Conservation (phyloP, 2,113 vertebrate species). For the Daubentonia madagascariensis region DNA sequence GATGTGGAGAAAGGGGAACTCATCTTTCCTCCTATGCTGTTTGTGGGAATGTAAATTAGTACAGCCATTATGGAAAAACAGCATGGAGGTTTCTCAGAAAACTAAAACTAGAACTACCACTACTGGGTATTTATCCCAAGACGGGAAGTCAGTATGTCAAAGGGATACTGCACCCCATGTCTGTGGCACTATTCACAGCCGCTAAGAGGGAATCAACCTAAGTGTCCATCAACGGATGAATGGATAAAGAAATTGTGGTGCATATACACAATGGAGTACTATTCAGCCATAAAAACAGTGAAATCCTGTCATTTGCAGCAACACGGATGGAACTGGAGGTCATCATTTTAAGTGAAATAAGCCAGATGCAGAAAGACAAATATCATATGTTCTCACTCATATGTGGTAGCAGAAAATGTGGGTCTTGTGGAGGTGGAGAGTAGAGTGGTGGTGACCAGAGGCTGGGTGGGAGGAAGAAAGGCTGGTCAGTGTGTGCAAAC, state of each 20-base stretch:
- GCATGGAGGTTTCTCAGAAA: neutral
- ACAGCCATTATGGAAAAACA: neutral
- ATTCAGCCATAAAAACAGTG: neutral
- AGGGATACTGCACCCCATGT: neutral
- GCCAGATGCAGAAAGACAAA: neutral
- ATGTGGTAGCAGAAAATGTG: neutral
- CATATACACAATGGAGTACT: accelerated
- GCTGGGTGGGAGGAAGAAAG: neutral
- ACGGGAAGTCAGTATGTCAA: neutral
- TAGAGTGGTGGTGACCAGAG: neutral
- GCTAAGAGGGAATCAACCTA: neutral
- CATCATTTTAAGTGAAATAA: neutral
- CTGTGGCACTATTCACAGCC: neutral
- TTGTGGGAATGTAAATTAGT: neutral
- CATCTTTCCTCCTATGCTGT: accelerated
- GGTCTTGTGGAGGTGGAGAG: neutral
- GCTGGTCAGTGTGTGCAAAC: neutral
- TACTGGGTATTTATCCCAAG: neutral
- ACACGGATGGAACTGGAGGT: neutral
- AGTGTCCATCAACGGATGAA: too few species aligned
- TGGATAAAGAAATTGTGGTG: neutral
- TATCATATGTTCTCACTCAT: neutral
- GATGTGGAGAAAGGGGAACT: neutral
- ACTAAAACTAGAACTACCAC: neutral
- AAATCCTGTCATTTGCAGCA: neutral